Evolutionary conservation across 2,113 vertebrate species (phyloP), one percentile per base, ranked within the genome.

Genomic region (Cygnus buccinator): DNA sequence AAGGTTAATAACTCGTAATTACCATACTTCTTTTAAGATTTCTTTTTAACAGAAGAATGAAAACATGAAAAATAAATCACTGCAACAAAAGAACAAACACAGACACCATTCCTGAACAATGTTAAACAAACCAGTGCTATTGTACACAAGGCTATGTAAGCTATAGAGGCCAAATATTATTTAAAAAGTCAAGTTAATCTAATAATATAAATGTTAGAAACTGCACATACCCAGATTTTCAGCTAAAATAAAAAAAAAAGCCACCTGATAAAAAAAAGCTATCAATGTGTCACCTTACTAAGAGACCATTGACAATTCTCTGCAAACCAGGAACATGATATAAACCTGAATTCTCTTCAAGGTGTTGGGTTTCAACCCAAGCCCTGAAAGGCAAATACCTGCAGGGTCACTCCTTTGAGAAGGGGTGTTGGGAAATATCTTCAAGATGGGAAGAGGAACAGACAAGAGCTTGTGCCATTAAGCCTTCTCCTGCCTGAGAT

Each of bases 1-100:
- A 95, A 89, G 83, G 95, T 96, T 94, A 89, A 75, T 75, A 87
- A 94, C 46, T 82, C 67, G 63, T 62, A 92, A 81, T 97, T 96
- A 93, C 80, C 78, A 94, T 83, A 52, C 6, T 66, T 48, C 25
- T 87, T 74, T 84, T 75, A 91, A 87, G 48, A 72, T 48, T 72
- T 75, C 37, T 93, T 65, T 93, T 95, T 68, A 93, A 94, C 72
- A 94, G 80, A 91, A 35, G 41, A 93, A 33, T 58, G 65, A 43
- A 77, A 94, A 94, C 61, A 92, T 5, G 61, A 90, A 95, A 77
- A 97, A 55, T n/a, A 84, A 87, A 92, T 61, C 41, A 67, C 83
- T 80, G n/a, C 77, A 91, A 81, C 70, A 79, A 84, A 84, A 96
- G 28, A 92, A 89, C 55, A 93, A 62, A 43, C 48, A 65, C 5